Conservation (phyloP, 1,140 invertebrate genomes). For the Homarus americanus region DNA sequence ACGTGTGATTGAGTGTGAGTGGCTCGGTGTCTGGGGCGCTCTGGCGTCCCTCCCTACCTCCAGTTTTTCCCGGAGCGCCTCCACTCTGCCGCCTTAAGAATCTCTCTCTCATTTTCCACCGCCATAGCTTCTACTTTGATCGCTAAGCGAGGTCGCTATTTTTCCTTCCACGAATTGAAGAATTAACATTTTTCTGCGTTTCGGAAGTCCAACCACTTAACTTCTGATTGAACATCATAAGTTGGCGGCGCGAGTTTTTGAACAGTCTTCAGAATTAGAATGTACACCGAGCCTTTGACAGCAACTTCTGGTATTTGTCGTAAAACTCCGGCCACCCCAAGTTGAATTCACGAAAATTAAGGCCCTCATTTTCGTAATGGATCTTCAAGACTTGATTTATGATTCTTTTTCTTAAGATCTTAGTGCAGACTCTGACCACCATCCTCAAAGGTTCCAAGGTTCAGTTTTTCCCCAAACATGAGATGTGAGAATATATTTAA, state of each 20-base stretch:
- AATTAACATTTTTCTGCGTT: conserved; percentile 45
- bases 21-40: too few relatives aligned
- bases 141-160: conserved; percentile 53
- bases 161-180: conserved; percentile 43
- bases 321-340: neutral
- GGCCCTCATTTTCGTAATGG: conserved; percentile 31
- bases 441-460: too few relatives aligned
- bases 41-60: neutral
- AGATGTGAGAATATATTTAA: too few relatives aligned
- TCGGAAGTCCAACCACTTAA: conserved; percentile 64
- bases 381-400: conserved; percentile 43
- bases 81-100: conserved; percentile 49
- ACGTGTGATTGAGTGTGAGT: too few relatives aligned
- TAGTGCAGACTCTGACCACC: too few relatives aligned
- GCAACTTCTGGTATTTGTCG: conserved; percentile 48
- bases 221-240: conserved; percentile 66
- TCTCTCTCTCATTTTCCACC: conserved; percentile 57
- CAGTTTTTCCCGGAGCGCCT: neutral
- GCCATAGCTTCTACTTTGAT: conserved; percentile 66
- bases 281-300: conserved; percentile 63
- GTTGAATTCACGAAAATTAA: conserved; percentile 54
- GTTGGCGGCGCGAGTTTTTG: conserved; percentile 48
- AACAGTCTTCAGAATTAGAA: conserved; percentile 49
- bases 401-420: conserved; percentile 1
- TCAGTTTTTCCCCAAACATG: too few relatives aligned